A percentile compares a stretch with the other conserved stretches of the same genome.
phyloP scores from a whole-genome alignment of 1,140 invertebrate species.

The Drosophila equinoxialis region DNA sequence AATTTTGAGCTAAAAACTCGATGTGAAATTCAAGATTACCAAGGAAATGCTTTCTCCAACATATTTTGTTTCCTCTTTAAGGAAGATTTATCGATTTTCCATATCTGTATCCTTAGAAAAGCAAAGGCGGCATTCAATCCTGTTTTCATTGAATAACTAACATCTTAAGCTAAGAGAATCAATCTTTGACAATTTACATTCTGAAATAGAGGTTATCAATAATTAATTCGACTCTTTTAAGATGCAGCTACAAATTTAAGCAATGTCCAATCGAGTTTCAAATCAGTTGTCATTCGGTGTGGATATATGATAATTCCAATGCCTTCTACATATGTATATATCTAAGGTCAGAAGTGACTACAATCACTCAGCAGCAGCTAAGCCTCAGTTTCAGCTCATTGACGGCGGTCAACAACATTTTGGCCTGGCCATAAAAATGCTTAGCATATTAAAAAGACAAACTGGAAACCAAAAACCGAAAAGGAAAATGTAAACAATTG shows the following conservation, averaged over 20 bases:
- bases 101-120: too few species aligned
- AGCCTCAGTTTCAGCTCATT: slow-evolving; percentile 9
- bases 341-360: slow-evolving; percentile 47
- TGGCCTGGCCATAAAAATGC: slow-evolving; percentile 66
- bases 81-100: not conserved
- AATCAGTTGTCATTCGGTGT: slow-evolving; percentile 10
- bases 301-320: slow-evolving; percentile 45
- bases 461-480: slow-evolving; percentile 35
- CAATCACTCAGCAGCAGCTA: slow-evolving; percentile 29
- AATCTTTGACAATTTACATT: too few species aligned
- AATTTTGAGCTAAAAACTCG: not conserved
- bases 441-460: slow-evolving; percentile 65
- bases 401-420: slow-evolving; percentile 65
- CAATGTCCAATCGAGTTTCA: not conserved
- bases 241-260: slow-evolving; percentile 17
- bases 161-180: too few species aligned
- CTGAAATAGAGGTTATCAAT: too few species aligned
- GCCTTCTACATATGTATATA: slow-evolving; percentile 35
- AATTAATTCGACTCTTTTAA: not conserved
- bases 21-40: not conserved
- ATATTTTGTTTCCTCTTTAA: not conserved
- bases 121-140: too few species aligned
- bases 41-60: not conserved
- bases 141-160: too few species aligned
- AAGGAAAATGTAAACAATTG: slow-evolving; percentile 76